phyloP scores from a whole-genome alignment of 2,888 invertebrate genomes.

The Trichogramma evanescens region DNA sequence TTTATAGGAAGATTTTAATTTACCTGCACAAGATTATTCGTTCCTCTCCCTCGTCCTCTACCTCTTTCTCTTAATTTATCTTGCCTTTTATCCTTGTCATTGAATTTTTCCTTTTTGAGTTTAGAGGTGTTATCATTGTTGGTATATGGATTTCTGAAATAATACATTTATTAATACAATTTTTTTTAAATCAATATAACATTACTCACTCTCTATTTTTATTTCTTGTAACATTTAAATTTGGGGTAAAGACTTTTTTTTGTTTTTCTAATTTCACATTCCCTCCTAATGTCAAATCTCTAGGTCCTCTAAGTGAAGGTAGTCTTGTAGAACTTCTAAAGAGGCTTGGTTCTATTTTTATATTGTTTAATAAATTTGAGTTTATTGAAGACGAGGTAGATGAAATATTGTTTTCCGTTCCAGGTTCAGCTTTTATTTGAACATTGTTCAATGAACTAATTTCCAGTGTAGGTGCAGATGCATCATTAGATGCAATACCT shows the following conservation, averaged over 20 bases:
- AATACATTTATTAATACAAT: not conserved
- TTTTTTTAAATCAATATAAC: not conserved
- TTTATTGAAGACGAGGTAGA: conserved; percentile 1
- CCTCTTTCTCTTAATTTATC: conserved; percentile 25
- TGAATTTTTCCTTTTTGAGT: conserved; percentile 23
- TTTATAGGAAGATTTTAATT: not conserved
- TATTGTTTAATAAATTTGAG: conserved; percentile 23
- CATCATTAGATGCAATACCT: conserved; percentile 3
- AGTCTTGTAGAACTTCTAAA: conserved; percentile 32
- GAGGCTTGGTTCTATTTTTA: conserved; percentile 37
- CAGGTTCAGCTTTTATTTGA: conserved; percentile 34
- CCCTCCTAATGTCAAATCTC: conserved; percentile 44
- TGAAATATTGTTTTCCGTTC: conserved; percentile 21
- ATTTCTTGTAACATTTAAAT: conserved; percentile 42
- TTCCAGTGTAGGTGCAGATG: conserved; percentile 2
- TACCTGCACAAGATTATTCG: conserved; percentile 36
- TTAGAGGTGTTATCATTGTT: conserved; percentile 26
- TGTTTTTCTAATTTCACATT: conserved; percentile 37
- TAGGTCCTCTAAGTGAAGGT: conserved; percentile 40
- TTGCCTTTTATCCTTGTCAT: conserved; percentile 28
- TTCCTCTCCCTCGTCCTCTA: conserved; percentile 30
- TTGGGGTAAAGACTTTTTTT: conserved; percentile 41
- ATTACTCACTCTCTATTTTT: conserved; percentile 41
- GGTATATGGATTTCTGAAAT: conserved; percentile 20
- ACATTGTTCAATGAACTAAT: conserved; percentile 10